These are phyloP conservation scores for Candidula unifasciata DNA, from an alignment of 2,888 invertebrate species.

Conservation along the genomic window DNA sequence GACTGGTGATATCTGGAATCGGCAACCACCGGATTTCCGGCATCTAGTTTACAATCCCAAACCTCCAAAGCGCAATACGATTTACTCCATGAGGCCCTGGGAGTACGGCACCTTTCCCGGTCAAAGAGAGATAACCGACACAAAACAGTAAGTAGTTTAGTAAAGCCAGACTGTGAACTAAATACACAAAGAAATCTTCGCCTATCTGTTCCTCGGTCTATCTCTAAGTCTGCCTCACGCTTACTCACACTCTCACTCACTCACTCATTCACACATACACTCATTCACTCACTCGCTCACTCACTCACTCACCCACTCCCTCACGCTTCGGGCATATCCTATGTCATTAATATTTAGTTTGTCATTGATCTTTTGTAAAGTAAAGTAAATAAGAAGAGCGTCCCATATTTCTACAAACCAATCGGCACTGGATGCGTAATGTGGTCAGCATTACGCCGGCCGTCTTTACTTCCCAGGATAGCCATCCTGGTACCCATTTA, in stretches of 20 bases:
- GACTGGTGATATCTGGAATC: slow-evolving; percentile 72
- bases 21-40: slow-evolving; percentile 75
- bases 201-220: too few species aligned
- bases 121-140: slow-evolving; percentile 62
- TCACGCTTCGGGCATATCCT: background rate
- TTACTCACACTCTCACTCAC: background rate
- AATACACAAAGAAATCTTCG: too few species aligned
- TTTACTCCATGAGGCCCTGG: slow-evolving; percentile 75
- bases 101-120: slow-evolving; percentile 72
- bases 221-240: background rate
- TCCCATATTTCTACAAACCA: too few species aligned
- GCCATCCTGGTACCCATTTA: too few species aligned
- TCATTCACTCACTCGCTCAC: background rate
- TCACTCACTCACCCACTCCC: background rate
- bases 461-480: too few species aligned
- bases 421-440: too few species aligned
- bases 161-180: background rate
- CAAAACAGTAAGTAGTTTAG: slow-evolving; percentile 42
- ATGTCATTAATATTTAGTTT: too few species aligned
- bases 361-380: too few species aligned
- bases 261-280: background rate
- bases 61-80: slow-evolving; percentile 74
- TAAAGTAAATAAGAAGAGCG: too few species aligned
- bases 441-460: too few species aligned
- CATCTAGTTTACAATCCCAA: slow-evolving; percentile 66